A percentile compares a stretch with the other conserved stretches of the same genome.
Evolutionary conservation across 2,888 invertebrate genomes (phyloP).

Genomic region (Ametastegia equiseti): DNA sequence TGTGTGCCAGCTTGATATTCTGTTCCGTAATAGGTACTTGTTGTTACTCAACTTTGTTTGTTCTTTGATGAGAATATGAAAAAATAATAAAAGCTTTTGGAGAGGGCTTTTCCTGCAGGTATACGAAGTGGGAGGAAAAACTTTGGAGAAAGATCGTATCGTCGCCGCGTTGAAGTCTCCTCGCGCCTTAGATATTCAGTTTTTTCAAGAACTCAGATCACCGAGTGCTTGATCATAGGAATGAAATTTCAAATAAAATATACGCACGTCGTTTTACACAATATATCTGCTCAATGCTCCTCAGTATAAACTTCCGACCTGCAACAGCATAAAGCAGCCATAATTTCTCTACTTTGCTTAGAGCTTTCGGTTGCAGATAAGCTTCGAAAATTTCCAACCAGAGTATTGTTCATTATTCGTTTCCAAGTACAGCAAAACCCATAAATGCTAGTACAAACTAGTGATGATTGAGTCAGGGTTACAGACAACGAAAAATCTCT

Average conservation of each 20-base stretch:
- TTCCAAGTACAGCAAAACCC: neutral
- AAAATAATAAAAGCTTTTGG: too few species aligned
- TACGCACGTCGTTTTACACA: neutral
- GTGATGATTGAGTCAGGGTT: neutral
- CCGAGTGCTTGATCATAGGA: neutral
- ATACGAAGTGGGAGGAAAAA: slow-evolving; percentile 27
- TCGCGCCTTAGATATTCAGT: slow-evolving; percentile 34
- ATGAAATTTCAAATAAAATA: neutral
- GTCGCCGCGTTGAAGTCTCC: slow-evolving; percentile 47
- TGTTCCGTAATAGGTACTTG: neutral
- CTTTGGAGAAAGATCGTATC: slow-evolving; percentile 41
- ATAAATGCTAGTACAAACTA: neutral
- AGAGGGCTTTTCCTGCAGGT: neutral
- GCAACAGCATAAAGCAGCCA: neutral
- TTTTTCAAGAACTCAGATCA: slow-evolving; percentile 13
- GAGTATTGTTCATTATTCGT: neutral
- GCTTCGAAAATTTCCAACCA: neutral
- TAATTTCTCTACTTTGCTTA: neutral
- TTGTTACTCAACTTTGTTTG: neutral
- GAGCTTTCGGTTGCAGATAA: too few species aligned
- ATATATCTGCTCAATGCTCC: neutral
- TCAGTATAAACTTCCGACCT: neutral
- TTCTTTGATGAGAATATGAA: neutral
- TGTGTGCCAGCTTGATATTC: neutral
- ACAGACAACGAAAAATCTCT: neutral